Conservation (phyloP, 2,797 vertebrate species). For the Scyliorhinus canicula region DNA sequence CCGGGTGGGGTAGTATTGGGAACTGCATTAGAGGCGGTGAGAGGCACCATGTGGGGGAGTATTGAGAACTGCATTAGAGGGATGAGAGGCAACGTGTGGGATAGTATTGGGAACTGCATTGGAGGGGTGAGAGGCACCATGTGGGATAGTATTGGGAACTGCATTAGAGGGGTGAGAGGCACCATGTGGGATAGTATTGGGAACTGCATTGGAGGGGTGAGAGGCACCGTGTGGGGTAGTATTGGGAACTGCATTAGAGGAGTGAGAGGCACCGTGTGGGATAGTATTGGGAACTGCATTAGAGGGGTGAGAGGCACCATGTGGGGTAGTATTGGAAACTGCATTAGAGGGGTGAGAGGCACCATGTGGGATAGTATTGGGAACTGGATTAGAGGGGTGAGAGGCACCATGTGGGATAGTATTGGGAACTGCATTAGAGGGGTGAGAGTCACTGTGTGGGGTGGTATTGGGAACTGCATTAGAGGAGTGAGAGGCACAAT, state of each 20-base stretch:
- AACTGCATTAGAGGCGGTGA: background rate
- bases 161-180: background rate
- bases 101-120: background rate
- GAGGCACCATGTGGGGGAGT: too few relatives aligned
- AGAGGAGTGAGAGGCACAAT: background rate
- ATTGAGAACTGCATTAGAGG: background rate
- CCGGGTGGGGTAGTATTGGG: too few relatives aligned
- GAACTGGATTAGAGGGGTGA: background rate
- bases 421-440: background rate
- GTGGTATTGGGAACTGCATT: too few relatives aligned
- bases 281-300: background rate
- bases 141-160: background rate
- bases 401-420: background rate
- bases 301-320: background rate
- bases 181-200: background rate
- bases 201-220: background rate
- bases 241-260: background rate
- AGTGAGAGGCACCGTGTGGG: too few relatives aligned
- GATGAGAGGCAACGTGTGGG: too few relatives aligned
- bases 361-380: background rate
- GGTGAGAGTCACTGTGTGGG: too few relatives aligned
- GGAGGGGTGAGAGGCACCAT: background rate
- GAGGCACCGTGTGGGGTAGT: too few relatives aligned
- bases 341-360: background rate
- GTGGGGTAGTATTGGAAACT: too few relatives aligned